Evolutionary conservation across 2,113 vertebrate species (phyloP).

Genomic region (Laticauda colubrina): DNA sequence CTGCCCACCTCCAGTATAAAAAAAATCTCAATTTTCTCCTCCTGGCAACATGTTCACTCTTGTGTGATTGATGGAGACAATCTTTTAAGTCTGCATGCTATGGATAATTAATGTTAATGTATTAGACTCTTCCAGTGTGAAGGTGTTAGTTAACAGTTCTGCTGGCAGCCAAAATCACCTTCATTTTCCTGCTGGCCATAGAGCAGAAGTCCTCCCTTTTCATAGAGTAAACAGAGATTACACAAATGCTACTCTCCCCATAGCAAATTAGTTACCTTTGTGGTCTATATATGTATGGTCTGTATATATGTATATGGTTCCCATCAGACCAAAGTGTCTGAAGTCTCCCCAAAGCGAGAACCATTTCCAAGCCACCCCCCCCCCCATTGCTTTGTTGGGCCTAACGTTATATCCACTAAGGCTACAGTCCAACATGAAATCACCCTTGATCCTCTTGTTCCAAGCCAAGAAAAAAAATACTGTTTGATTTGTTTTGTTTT

Average conservation of each 20-base stretch:
- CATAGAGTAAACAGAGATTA: neutral
- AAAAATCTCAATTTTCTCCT: neutral
- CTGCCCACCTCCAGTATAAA: neutral
- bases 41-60: neutral
- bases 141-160: neutral
- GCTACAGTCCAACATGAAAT: slow-evolving; percentile 25
- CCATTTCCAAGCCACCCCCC: rapidly evolving
- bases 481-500: slow-evolving; percentile 43
- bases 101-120: neutral
- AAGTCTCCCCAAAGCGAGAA: neutral
- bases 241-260: neutral
- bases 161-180: neutral
- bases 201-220: neutral
- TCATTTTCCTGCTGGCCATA: neutral
- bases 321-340: neutral
- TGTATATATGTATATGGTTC: neutral
- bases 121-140: neutral
- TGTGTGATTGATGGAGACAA: neutral
- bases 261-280: neutral
- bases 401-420: slow-evolving; percentile 9
- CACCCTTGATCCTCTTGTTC: slow-evolving; percentile 12
- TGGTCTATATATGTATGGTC: too few relatives aligned
- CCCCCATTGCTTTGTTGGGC: neutral
- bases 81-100: neutral
- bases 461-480: slow-evolving; percentile 14